These are phyloP conservation scores for Drosophila orena DNA, from an alignment of 1,140 invertebrate species.

Conservation along the genomic window DNA sequence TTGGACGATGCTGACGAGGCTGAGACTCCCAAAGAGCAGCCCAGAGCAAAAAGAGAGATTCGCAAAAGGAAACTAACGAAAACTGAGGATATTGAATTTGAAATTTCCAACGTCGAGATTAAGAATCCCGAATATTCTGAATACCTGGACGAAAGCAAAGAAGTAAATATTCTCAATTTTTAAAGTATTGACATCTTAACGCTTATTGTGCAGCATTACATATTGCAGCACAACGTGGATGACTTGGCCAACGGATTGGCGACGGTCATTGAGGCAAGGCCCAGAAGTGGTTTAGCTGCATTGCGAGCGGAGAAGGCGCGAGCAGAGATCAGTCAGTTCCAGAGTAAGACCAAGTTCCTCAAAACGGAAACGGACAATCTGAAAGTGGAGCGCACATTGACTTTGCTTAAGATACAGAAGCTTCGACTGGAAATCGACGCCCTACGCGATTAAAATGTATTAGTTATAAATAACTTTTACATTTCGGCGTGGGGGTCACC, in stretches of 20 bases:
- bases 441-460: constrained; percentile 14
- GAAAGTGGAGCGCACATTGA: constrained; percentile 37
- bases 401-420: constrained; percentile 36
- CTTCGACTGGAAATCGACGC: constrained; percentile 43
- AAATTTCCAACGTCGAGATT: constrained; percentile 3
- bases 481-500: neutral
- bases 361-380: constrained; percentile 47
- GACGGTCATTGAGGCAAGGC: constrained; percentile 9
- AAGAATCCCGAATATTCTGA: constrained; percentile 1
- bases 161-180: constrained; percentile 6
- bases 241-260: constrained; percentile 2
- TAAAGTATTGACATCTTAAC: neutral
- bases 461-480: neutral
- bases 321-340: constrained; percentile 41
- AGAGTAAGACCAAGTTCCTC: constrained; percentile 41
- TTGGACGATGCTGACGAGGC: constrained; percentile 7
- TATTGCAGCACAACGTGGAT: constrained; percentile 17
- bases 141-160: constrained; percentile 25
- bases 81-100: constrained; percentile 10
- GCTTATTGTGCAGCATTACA: constrained; percentile 3
- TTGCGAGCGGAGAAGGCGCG: constrained; percentile 33
- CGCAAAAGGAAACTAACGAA: neutral
- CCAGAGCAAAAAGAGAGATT: neutral
- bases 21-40: neutral
- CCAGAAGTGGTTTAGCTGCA: constrained; percentile 21